phyloP scores from a whole-genome alignment of 2,797 vertebrate genomes.

The Poeciliopsis turneri region DNA sequence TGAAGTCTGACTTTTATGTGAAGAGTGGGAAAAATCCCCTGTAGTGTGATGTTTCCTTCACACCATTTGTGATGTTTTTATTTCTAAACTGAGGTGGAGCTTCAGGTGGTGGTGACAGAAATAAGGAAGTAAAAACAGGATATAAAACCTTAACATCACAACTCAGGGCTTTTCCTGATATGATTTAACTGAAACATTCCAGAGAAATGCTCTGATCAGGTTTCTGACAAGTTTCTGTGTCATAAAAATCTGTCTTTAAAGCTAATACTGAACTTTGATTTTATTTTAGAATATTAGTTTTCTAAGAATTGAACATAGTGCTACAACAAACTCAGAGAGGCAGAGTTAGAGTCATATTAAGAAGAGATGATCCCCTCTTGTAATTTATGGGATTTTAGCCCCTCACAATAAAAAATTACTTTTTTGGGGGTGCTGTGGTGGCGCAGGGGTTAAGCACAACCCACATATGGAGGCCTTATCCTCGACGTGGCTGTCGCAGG shows the following conservation, averaged over 20 bases:
- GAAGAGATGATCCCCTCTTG: background rate
- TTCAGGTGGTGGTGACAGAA: background rate
- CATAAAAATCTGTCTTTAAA: background rate
- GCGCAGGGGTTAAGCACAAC: too few relatives aligned
- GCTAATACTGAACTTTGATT: background rate
- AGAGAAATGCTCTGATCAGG: background rate
- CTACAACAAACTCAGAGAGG: background rate
- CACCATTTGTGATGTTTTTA: background rate
- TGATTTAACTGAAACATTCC: background rate
- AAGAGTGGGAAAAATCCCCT: background rate
- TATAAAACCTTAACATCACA: constrained; percentile 6
- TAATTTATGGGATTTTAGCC: background rate
- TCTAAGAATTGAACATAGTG: background rate
- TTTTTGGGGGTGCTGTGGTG: too few relatives aligned
- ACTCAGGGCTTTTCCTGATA: constrained; percentile 17
- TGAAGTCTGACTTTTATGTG: background rate
- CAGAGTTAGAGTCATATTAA: background rate
- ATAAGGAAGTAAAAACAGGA: constrained; percentile 34
- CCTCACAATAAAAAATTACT: background rate
- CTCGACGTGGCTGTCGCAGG: too few relatives aligned
- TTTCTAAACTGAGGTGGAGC: background rate
- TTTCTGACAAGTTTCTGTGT: background rate
- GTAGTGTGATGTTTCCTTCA: background rate
- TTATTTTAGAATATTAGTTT: background rate
- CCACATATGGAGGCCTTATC: too few relatives aligned